These are phyloP conservation scores for Linnaemya tessellans DNA, from an alignment of 2,888 invertebrate species.

Conservation along the genomic window DNA sequence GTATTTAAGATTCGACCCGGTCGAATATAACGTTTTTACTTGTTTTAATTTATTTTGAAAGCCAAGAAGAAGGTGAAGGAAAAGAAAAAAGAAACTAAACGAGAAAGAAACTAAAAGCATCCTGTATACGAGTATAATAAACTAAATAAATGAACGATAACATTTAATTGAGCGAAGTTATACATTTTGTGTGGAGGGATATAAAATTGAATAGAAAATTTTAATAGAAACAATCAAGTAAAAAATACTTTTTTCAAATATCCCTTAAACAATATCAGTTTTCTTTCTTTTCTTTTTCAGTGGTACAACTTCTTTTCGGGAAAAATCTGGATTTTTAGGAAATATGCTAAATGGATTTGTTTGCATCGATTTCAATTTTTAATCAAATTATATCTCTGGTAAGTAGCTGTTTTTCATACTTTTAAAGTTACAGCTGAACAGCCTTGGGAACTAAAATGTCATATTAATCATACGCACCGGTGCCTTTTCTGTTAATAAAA, in stretches of 20 bases:
- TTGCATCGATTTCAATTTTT: no score
- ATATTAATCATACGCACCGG: slow-evolving; percentile 1
- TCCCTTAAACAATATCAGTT: no score
- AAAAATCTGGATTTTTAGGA: not conserved
- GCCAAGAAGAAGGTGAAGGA: no score
- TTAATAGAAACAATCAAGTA: not conserved
- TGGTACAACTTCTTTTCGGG: no score
- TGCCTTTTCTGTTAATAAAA: no score
- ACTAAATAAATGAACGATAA: slow-evolving; percentile 12
- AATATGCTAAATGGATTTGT: not conserved
- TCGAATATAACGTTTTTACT: no score
- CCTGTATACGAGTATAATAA: not conserved
- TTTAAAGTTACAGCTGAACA: not conserved
- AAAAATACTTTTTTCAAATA: not conserved
- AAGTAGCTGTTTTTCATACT: not conserved
- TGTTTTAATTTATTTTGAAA: slow-evolving; percentile 23
- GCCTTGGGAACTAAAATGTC: not conserved
- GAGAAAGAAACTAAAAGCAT: not conserved
- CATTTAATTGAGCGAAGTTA: slow-evolving; percentile 2
- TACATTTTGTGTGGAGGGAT: not conserved
- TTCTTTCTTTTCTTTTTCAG: no score
- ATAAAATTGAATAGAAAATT: not conserved
- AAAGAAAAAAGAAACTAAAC: not conserved
- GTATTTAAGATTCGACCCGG: no score
- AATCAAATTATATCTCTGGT: no score